These are phyloP conservation scores for Mythimna albipuncta DNA, from an alignment of 2,888 invertebrate species.

Conservation along the genomic window DNA sequence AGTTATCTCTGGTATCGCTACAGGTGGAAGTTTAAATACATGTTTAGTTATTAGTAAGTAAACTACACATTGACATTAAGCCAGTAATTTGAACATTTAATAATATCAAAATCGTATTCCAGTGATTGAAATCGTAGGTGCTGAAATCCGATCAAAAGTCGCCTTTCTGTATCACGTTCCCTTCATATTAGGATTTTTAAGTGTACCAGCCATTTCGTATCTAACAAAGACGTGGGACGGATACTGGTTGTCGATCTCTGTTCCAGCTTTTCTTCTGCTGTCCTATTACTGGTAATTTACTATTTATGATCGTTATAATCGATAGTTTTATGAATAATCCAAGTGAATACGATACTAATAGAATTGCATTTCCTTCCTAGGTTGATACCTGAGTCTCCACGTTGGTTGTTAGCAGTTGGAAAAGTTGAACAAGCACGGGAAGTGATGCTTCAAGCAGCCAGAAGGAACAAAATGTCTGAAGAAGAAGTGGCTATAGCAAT, in stretches of 20 bases:
- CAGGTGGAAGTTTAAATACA: neutral
- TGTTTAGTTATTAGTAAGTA: constrained; percentile 1
- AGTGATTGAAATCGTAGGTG: constrained; percentile 7
- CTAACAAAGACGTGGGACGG: constrained; percentile 6
- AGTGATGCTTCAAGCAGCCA: neutral
- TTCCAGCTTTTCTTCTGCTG: neutral
- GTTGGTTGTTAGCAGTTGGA: constrained; percentile 4
- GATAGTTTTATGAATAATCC: neutral
- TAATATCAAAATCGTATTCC: neutral
- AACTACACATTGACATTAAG: neutral
- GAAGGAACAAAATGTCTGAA: neutral
- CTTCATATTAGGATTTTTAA: neutral
- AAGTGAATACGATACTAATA: neutral
- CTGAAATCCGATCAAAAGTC: neutral
- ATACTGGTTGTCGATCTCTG: neutral
- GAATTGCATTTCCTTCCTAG: neutral
- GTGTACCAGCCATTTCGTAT: constrained; percentile 3
- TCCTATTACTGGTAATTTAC: constrained; percentile 2
- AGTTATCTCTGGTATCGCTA: neutral
- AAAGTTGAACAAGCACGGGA: constrained; percentile 4
- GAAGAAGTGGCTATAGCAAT: neutral
- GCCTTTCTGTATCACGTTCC: neutral
- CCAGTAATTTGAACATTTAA: neutral
- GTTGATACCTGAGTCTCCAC: constrained; percentile 11
- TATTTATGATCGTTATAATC: neutral